Evolutionary conservation across 1,140 invertebrate species (phyloP).

Genomic region (Drosophila paulistorum): DNA sequence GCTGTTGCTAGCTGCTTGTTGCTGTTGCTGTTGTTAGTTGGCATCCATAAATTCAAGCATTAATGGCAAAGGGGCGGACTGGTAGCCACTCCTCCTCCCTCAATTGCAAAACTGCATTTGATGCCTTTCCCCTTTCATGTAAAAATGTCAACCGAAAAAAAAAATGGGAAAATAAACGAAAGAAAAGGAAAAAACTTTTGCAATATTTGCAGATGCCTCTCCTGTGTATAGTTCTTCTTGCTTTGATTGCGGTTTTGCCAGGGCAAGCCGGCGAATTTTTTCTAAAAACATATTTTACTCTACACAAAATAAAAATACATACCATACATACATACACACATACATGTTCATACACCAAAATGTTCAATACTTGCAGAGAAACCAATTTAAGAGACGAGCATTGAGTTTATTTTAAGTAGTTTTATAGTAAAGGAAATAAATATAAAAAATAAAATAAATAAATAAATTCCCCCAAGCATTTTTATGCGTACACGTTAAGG

Average conservation of each 20-base stretch:
- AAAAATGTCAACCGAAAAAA: constrained; percentile 62
- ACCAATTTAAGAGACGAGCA: constrained; percentile 64
- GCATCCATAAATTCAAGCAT: constrained; percentile 78
- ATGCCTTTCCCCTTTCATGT: constrained; percentile 77
- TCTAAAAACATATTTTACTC: background rate
- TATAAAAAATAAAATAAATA: constrained; percentile 6
- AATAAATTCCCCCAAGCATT: constrained; percentile 56
- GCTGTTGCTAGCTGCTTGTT: constrained; percentile 30
- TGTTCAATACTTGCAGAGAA: constrained; percentile 42
- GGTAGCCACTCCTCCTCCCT: constrained; percentile 10
- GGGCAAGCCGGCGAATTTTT: background rate
- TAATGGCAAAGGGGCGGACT: constrained; percentile 60
- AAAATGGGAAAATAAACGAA: constrained; percentile 10
- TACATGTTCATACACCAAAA: background rate
- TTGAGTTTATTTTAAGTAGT: constrained; percentile 79
- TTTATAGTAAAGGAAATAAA: constrained; percentile 45
- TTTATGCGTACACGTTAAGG: constrained; percentile 43
- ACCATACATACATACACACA: background rate
- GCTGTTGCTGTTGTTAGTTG: constrained; percentile 63
- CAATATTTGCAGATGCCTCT: constrained; percentile 41
- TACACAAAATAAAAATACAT: background rate
- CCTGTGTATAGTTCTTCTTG: constrained; percentile 13
- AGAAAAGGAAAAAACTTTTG: constrained; percentile 34
- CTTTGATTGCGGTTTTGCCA: constrained; percentile 15
- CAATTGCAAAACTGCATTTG: constrained; percentile 58